phyloP scores from a whole-genome alignment of 2,113 vertebrate genomes.

The Callithrix jacchus region DNA sequence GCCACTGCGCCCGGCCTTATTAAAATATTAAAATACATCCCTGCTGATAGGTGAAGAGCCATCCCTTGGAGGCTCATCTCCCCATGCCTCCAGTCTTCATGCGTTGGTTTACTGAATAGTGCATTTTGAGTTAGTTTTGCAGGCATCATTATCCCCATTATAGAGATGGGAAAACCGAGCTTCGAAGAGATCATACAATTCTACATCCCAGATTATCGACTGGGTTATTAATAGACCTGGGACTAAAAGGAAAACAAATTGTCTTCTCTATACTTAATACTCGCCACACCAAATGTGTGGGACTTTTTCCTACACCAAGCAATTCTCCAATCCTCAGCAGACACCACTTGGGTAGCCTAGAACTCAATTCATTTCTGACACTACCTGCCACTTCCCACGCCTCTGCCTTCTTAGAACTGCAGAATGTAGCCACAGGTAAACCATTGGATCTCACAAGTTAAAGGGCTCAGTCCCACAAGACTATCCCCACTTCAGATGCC shows the following conservation, averaged over 20 bases:
- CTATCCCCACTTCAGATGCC: background rate
- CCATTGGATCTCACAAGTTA: background rate
- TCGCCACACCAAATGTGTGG: background rate
- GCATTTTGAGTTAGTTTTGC: background rate
- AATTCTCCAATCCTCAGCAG: background rate
- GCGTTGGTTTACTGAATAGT: background rate
- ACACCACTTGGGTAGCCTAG: background rate
- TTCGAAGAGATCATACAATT: background rate
- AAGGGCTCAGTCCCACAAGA: background rate
- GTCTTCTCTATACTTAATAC: background rate
- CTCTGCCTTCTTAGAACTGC: background rate
- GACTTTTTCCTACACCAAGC: background rate
- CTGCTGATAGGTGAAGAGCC: background rate
- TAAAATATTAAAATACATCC: background rate
- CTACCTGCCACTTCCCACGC: background rate
- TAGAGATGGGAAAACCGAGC: conserved; percentile 32
- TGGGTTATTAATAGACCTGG: background rate
- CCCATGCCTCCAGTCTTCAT: background rate
- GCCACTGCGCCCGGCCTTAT: background rate
- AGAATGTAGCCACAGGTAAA: background rate
- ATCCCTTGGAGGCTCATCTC: background rate
- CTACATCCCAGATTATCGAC: background rate
- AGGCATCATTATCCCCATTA: background rate
- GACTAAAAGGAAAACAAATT: background rate
- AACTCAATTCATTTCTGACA: background rate